These are phyloP conservation scores for Dryococelus australis DNA, from an alignment of 2,888 invertebrate species.

Conservation along the genomic window DNA sequence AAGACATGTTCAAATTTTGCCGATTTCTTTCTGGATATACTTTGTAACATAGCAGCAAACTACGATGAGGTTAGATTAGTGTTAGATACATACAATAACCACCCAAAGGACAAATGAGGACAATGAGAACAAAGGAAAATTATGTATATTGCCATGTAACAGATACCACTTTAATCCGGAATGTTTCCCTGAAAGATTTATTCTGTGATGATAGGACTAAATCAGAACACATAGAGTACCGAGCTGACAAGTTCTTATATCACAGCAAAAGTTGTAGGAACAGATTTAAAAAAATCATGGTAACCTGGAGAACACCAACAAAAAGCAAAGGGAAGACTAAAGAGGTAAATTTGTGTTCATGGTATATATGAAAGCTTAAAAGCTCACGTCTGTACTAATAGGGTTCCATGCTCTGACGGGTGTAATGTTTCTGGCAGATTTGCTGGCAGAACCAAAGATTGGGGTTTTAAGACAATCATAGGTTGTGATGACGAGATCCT, in stretches of 20 bases:
- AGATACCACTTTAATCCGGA: slow-evolving; percentile 20
- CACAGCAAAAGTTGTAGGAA: neutral
- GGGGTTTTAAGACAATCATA: neutral
- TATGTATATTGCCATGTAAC: neutral
- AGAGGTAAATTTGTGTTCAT: neutral
- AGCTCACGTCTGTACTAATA: neutral
- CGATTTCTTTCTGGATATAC: neutral
- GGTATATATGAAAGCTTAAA: neutral
- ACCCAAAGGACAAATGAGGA: slow-evolving; percentile 17
- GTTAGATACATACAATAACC: slow-evolving; percentile 17
- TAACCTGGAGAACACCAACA: neutral
- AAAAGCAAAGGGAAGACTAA: slow-evolving; percentile 20
- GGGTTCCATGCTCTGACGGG: neutral
- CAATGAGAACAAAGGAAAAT: neutral
- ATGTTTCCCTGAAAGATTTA: slow-evolving; percentile 1
- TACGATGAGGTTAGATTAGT: slow-evolving; percentile 22
- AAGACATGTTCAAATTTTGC: slow-evolving; percentile 4
- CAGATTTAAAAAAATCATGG: neutral
- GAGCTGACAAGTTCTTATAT: neutral
- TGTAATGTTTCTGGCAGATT: neutral
- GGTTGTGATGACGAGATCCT: neutral
- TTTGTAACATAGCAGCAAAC: neutral
- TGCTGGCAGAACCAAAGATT: neutral
- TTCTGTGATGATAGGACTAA: neutral
- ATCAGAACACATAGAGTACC: neutral